phyloP scores from a whole-genome alignment of 2,888 invertebrate species.

The Hemicrepidius hirtus region DNA sequence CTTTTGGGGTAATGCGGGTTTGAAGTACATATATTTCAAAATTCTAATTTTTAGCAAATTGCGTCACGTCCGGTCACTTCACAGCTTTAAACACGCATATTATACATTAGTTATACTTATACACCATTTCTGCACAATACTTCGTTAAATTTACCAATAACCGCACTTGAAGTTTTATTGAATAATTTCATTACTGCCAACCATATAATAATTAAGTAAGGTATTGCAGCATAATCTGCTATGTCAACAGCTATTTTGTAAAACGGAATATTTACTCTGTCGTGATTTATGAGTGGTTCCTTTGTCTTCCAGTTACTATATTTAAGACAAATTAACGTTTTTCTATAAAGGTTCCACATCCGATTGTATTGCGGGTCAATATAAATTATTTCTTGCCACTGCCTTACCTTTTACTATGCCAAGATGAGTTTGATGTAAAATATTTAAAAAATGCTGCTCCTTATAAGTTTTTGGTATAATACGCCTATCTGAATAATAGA shows the following conservation, averaged over 20 bases:
- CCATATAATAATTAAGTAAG: no score
- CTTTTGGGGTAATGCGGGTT: not conserved
- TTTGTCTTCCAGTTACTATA: not conserved
- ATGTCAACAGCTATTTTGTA: no score
- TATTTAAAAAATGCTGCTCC: conserved; percentile 45
- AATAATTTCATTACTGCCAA: no score
- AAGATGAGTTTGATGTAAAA: conserved; percentile 53
- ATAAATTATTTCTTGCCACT: conserved; percentile 40
- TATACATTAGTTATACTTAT: not conserved
- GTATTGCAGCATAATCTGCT: no score
- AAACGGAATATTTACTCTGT: no score
- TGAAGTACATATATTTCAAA: no score
- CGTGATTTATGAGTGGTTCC: not conserved
- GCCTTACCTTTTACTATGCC: conserved; percentile 49
- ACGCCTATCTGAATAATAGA: conserved; percentile 47
- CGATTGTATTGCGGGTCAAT: conserved; percentile 17
- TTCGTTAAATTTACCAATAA: not conserved
- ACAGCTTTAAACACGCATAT: no score
- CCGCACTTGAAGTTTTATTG: no score
- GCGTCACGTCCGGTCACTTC: no score
- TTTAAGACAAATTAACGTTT: not conserved
- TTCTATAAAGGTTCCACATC: conserved; percentile 14
- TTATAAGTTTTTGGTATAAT: conserved; percentile 48
- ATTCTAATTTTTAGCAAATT: no score
- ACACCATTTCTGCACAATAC: not conserved